phyloP scores from a whole-genome alignment of 2,113 vertebrate species.

The Rhombomys opimus region DNA sequence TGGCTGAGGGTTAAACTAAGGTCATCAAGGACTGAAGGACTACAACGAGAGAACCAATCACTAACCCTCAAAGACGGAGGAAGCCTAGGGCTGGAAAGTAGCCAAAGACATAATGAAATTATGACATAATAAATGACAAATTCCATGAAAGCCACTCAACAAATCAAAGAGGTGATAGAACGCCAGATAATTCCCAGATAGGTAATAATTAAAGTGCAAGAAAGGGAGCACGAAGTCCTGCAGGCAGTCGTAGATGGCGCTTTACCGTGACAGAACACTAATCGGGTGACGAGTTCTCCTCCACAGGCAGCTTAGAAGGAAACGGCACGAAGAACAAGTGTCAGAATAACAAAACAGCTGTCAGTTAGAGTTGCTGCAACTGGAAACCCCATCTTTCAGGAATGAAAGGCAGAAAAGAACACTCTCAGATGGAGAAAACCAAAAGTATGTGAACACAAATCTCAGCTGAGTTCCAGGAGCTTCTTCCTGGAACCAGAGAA shows the following conservation, averaged over 20 bases:
- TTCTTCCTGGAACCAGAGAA: background rate
- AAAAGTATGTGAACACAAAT: background rate
- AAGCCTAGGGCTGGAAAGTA: background rate
- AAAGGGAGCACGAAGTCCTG: background rate
- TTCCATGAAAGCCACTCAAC: background rate
- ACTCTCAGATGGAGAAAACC: background rate
- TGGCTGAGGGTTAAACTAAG: background rate
- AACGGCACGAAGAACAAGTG: background rate
- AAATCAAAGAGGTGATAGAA: constrained; percentile 9
- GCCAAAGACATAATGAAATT: background rate
- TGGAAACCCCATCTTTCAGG: background rate
- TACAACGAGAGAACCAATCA: background rate
- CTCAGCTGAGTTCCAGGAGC: background rate
- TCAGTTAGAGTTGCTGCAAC: background rate
- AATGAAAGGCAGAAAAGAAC: background rate
- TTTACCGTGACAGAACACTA: background rate
- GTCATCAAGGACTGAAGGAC: background rate
- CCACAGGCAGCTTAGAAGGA: background rate
- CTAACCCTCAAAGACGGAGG: background rate
- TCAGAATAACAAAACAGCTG: background rate
- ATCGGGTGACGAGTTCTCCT: background rate
- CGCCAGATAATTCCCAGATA: background rate
- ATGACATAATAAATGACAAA: background rate
- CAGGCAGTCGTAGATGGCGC: background rate
- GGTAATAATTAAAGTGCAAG: background rate